A percentile compares a stretch with the other conserved stretches of the same genome.
Evolutionary conservation across 2,888 invertebrate species (phyloP).

Genomic region (Trachelus stipa): DNA sequence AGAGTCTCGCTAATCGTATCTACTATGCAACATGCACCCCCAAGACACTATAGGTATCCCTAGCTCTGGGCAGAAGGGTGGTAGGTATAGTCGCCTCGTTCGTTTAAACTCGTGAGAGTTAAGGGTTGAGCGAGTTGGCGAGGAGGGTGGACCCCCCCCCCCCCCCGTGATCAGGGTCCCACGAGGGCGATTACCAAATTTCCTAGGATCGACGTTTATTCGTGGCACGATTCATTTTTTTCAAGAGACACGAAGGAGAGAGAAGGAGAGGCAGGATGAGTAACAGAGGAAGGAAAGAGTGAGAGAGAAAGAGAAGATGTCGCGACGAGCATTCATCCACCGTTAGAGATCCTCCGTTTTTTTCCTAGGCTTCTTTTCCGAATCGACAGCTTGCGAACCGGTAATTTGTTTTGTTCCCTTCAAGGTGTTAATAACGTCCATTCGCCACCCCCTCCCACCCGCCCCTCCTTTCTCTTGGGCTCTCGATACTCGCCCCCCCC

Average conservation of each 20-base stretch:
- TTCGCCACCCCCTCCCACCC: background rate
- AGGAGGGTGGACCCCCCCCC: too few relatives aligned
- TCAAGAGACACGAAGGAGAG: constrained; percentile 6
- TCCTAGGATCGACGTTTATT: background rate
- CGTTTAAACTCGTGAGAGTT: background rate
- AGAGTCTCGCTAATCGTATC: background rate
- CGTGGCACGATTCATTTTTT: background rate
- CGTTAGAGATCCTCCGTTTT: background rate
- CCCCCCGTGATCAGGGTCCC: background rate
- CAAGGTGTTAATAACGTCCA: constrained; percentile 37
- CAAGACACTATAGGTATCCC: background rate
- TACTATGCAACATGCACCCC: background rate
- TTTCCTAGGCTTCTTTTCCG: background rate
- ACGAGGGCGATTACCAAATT: background rate
- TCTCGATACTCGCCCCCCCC: constrained; percentile 7
- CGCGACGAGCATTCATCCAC: background rate
- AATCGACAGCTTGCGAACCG: background rate
- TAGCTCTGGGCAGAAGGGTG: background rate
- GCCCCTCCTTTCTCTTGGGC: background rate
- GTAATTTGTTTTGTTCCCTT: constrained; percentile 34
- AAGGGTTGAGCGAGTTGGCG: background rate
- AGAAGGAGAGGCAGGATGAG: too few relatives aligned
- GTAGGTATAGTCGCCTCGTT: background rate
- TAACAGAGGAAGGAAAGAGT: constrained; percentile 9
- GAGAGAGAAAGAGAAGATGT: constrained; percentile 9